A percentile compares a stretch with the other conserved stretches of the same genome.
These are phyloP conservation scores for Choristoneura fumiferana DNA, from an alignment of 1,140 invertebrate species.

Conservation along the genomic window DNA sequence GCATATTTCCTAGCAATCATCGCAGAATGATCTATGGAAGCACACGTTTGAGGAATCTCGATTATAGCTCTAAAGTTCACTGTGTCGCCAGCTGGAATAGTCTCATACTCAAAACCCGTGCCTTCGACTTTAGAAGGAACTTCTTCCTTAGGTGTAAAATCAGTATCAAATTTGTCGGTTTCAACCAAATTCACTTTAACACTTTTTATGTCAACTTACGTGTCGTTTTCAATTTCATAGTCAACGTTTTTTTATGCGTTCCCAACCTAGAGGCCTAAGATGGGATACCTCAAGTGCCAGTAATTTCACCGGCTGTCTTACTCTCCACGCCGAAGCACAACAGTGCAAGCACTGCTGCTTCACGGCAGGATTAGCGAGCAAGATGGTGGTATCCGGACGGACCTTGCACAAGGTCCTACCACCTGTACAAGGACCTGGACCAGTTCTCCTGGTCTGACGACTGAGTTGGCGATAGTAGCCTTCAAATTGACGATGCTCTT, in stretches of 20 bases:
- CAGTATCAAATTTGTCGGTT: neutral
- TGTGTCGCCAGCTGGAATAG: conserved; percentile 6
- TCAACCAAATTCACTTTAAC: conserved; percentile 19
- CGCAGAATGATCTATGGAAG: conserved; percentile 12
- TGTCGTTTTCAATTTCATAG: conserved; percentile 19
- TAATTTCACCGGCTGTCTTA: too few relatives aligned
- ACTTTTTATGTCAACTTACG: conserved; percentile 1
- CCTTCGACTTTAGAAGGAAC: neutral
- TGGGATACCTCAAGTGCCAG: too few relatives aligned
- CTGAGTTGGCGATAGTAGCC: conserved; percentile 19
- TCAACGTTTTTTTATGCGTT: too few relatives aligned
- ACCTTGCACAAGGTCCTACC: too few relatives aligned
- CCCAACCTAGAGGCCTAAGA: too few relatives aligned
- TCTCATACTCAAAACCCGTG: neutral
- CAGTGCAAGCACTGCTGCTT: too few relatives aligned
- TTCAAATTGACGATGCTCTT: conserved; percentile 15
- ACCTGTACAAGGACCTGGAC: too few relatives aligned
- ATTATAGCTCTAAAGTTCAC: neutral
- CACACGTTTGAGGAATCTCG: neutral
- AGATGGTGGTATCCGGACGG: too few relatives aligned
- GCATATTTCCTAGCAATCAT: conserved; percentile 6
- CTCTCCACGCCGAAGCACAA: too few relatives aligned
- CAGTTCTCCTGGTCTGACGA: neutral
- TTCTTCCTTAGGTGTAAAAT: neutral
- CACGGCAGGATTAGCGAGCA: too few relatives aligned